Conservation (phyloP, 2,888 invertebrate genomes). For the Colostygia pectinataria region DNA sequence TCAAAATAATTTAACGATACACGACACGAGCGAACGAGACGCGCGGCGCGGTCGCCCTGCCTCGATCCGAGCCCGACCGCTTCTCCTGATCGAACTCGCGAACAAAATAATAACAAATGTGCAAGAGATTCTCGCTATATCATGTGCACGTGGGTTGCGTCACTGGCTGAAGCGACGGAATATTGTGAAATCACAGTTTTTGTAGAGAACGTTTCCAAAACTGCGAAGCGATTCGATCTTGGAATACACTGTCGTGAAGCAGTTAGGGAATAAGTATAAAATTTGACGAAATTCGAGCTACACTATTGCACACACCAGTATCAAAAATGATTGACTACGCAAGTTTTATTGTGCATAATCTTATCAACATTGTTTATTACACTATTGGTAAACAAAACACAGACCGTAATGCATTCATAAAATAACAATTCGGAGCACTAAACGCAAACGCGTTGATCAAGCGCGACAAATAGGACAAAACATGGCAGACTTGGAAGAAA, state of each 20-base stretch:
- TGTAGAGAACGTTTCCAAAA: conserved; percentile 51
- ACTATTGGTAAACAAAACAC: conserved; percentile 80
- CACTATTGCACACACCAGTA: conserved; percentile 66
- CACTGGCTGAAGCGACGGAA: conserved; percentile 61
- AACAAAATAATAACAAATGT: conserved; percentile 89
- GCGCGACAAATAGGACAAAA: conserved; percentile 83
- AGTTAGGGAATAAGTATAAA: conserved; percentile 66
- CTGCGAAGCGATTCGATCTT: conserved; percentile 59
- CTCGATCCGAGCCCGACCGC: conserved; percentile 67
- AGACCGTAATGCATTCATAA: conserved; percentile 75
- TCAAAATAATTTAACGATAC: conserved; percentile 57
- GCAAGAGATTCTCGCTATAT: conserved; percentile 81
- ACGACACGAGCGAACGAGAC: conserved; percentile 62
- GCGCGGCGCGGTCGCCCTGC: conserved; percentile 68
- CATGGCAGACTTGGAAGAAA: conserved; percentile 78
- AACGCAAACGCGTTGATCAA: conserved; percentile 79
- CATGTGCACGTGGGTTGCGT: conserved; percentile 81
- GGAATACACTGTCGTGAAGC: conserved; percentile 58
- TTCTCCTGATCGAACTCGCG: conserved; percentile 84
- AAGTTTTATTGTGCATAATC: conserved; percentile 58
- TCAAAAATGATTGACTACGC: conserved; percentile 56
- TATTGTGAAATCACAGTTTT: conserved; percentile 54
- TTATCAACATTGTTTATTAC: conserved; percentile 58
- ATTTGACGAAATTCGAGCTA: conserved; percentile 72
- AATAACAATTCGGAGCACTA: conserved; percentile 71